Evolutionary conservation across 2,888 invertebrate genomes (phyloP), one percentile per base, ranked within the genome.

Genomic region (Tenthredo livida): DNA sequence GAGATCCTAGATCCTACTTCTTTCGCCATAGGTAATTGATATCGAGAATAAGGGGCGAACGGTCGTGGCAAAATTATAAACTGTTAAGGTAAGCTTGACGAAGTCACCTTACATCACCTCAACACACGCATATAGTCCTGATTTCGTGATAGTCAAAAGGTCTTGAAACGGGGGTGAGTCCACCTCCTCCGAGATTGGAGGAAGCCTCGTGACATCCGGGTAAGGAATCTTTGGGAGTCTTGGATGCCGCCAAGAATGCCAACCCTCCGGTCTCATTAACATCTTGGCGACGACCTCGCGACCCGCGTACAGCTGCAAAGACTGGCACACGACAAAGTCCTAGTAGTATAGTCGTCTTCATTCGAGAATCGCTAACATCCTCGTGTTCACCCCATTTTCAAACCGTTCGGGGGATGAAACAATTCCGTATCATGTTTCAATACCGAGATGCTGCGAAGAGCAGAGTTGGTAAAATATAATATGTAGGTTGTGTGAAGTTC

Each of bases 201-300:
- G 87, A 89, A 88, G 65, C 40, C 54, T 17, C 25, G 75, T 47
- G 84, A 78, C 80, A 61, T 85, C 17, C 70, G 58, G 70, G 80
- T 85, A 86, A 90, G 91, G 91, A 92, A 92, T 92, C 92, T 91
- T 92, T 90, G 91, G 90, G 90, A 91, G 92, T 92, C 91, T 92
- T 90, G 87, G 85, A 90, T 90, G 90, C 91, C 90, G 90, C 91
- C 86, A 92, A 91, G 93, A 93, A 93, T 93, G 91, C 92, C 89
- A 93, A 93, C 91, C 92, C 92, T 93, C 90, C 91, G 90, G 90
- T 91, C 93, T 93, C 93, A 93, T 93, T 93, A 93, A 93, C 93
- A 92, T 93, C 93, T 93, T 91, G 92, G 90, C 90, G 91, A 90
- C 89, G 90, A 89, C 80, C 61, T 40, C 29, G 77, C 80, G 33